phyloP scores from a whole-genome alignment of 2,113 vertebrate genomes.

The Seriola rivoliana region DNA sequence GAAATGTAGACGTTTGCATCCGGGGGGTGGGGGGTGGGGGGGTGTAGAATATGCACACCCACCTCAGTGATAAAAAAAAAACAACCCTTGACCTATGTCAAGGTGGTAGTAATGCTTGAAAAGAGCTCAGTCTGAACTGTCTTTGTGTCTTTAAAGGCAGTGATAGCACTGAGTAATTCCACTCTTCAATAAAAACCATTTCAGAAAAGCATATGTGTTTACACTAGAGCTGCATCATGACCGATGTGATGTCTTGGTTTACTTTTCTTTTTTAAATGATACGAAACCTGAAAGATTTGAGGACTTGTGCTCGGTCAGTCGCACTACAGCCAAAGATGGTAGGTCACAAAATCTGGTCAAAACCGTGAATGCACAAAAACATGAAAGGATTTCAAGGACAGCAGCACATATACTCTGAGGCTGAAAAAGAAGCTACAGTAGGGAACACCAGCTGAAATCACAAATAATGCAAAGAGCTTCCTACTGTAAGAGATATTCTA shows the following conservation, averaged over 20 bases:
- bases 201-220: conserved; percentile 14
- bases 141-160: conserved; percentile 31
- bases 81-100: conserved; percentile 60
- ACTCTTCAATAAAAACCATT: conserved; percentile 24
- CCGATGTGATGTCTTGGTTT: conserved; percentile 3
- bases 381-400: conserved; percentile 29
- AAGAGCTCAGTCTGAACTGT: conserved; percentile 27
- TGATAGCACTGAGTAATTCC: conserved; percentile 26
- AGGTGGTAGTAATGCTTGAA: conserved; percentile 26
- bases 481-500: background rate
- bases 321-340: background rate
- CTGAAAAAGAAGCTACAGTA: background rate
- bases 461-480: background rate
- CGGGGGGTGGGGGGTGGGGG: no score
- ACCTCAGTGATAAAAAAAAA: conserved; percentile 51
- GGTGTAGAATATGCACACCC: background rate
- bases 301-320: conserved; percentile 19
- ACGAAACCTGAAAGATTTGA: background rate
- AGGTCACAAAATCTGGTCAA: background rate
- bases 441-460: background rate
- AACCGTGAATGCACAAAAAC: background rate
- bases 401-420: background rate
- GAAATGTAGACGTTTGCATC: conserved; percentile 24
- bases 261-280: conserved; percentile 36
- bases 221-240: background rate